phyloP scores from a whole-genome alignment of 2,888 invertebrate genomes.

The Hoplodrina ambigua region DNA sequence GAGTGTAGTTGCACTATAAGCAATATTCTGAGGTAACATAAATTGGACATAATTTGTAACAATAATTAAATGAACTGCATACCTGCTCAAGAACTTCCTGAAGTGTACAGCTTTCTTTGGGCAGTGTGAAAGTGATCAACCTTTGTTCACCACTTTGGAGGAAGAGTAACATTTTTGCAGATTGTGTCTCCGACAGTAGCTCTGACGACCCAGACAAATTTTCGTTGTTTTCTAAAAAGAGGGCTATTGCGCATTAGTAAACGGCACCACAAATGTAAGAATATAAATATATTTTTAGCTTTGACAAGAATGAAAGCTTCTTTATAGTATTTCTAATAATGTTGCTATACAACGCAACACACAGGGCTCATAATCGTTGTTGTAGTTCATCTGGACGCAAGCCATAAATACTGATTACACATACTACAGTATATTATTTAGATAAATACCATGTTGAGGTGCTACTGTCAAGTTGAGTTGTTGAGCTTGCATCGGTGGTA shows the following conservation, averaged over 20 bases:
- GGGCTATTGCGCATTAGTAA: conserved; percentile 8
- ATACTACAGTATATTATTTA: background rate
- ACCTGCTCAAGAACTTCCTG: conserved; percentile 95
- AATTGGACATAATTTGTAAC: conserved; percentile 4
- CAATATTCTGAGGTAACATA: background rate
- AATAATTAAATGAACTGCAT: conserved; percentile 48
- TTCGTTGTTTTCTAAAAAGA: conserved; percentile 81
- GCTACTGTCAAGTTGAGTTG: conserved; percentile 66
- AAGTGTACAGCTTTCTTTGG: conserved; percentile 95
- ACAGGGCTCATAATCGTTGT: background rate
- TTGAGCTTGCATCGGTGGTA: conserved; percentile 86
- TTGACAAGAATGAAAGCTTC: too few species aligned
- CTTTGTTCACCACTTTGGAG: conserved; percentile 95
- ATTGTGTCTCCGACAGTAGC: conserved; percentile 90
- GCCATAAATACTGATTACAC: conserved; percentile 7
- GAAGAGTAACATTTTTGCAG: conserved; percentile 95
- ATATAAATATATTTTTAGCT: background rate
- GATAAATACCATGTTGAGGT: conserved; percentile 70
- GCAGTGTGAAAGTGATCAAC: conserved; percentile 95
- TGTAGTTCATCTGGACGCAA: background rate
- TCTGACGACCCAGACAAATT: conserved; percentile 81
- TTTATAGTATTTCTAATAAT: too few species aligned
- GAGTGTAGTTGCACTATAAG: too few species aligned
- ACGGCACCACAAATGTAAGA: background rate
- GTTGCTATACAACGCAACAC: too few species aligned